Evolutionary conservation across 2,113 vertebrate species (phyloP).

Genomic region (Sylvia atricapilla): DNA sequence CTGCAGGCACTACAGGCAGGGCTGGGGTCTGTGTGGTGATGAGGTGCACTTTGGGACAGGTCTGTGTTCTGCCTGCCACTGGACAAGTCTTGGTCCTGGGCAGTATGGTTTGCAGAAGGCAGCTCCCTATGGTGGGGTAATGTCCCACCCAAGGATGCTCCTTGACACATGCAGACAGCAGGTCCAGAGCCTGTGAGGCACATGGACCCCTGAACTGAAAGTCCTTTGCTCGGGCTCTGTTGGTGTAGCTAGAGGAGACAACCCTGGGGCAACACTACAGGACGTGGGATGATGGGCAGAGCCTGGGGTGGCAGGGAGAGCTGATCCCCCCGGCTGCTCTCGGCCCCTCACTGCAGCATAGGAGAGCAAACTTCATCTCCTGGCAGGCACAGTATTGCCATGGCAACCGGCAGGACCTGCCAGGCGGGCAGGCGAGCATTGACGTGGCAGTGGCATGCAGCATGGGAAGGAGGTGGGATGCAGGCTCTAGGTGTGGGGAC

Average conservation of each 20-base stretch:
- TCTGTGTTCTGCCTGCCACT: background rate
- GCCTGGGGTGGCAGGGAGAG: background rate
- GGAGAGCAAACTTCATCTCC: conserved; percentile 19
- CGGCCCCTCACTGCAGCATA: background rate
- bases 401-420: conserved; percentile 39
- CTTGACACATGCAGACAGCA: background rate
- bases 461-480: background rate
- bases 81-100: background rate
- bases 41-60: background rate
- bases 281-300: background rate
- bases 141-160: background rate
- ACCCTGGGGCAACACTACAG: background rate
- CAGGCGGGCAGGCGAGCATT: background rate
- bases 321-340: background rate
- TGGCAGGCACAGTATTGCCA: conserved; percentile 3
- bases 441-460: background rate
- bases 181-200: background rate
- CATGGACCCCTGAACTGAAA: background rate
- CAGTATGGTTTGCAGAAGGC: background rate
- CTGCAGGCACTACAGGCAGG: background rate
- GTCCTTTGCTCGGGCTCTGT: background rate
- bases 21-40: background rate
- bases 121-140: background rate
- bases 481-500: background rate
- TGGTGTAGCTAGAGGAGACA: background rate